Evolutionary conservation across 2,797 vertebrate species (phyloP).

Genomic region (Brachyrhaphis roseni): DNA sequence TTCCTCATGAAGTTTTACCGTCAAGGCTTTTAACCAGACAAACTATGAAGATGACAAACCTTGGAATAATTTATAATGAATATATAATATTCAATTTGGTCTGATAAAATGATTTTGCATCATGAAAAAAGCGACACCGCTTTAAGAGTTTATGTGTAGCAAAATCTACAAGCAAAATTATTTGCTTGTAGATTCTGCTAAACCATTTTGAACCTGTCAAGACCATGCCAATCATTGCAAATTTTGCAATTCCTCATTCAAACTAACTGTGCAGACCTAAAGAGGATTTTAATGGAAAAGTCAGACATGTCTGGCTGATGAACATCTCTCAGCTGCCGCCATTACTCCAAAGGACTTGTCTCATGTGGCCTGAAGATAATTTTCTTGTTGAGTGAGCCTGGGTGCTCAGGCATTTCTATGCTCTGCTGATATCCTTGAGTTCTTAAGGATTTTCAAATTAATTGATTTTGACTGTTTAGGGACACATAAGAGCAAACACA

Average conservation of each 20-base stretch:
- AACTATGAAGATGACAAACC: conserved; percentile 12
- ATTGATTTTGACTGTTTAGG: conserved; percentile 3
- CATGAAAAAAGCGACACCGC: not conserved
- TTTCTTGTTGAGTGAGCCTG: not conserved
- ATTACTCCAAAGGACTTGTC: conserved; percentile 18
- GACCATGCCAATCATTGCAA: not conserved
- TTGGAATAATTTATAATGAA: not conserved
- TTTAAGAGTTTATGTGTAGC: not conserved
- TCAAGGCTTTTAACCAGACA: conserved; percentile 3
- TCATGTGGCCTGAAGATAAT: conserved; percentile 5
- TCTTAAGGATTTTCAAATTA: not conserved
- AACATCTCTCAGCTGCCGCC: conserved; percentile 2
- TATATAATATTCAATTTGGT: conserved; percentile 17
- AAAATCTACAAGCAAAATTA: not conserved
- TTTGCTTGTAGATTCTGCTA: not conserved
- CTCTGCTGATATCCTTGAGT: not conserved
- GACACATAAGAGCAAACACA: not conserved
- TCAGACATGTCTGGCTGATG: conserved; percentile 21
- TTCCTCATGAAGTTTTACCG: conserved; percentile 16
- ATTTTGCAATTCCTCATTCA: conserved; percentile 9
- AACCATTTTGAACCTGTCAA: not conserved
- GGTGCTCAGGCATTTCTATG: not conserved
- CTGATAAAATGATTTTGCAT: not conserved
- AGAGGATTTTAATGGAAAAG: conserved; percentile 12
- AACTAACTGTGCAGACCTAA: not conserved